Evolutionary conservation across 2,888 invertebrate species (phyloP).

Genomic region (Lasioglossum malachurum): DNA sequence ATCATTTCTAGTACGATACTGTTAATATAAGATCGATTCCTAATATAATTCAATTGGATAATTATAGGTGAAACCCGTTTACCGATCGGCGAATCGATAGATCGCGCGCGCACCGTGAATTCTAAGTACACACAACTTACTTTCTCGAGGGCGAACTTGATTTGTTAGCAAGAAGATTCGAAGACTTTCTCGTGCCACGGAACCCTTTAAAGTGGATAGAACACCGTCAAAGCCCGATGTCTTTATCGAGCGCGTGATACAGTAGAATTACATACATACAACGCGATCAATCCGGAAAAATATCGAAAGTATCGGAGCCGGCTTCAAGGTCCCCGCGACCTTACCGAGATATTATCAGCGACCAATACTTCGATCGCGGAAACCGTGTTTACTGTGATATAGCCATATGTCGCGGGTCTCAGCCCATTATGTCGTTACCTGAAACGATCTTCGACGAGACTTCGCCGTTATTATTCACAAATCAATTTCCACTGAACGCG

Average conservation of each 20-base stretch:
- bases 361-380: conserved; percentile 11
- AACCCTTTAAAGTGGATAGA: conserved; percentile 61
- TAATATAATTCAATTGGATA: neutral
- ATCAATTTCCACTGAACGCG: neutral
- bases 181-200: conserved; percentile 34
- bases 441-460: neutral
- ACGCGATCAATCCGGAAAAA: neutral
- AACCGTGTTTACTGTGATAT: neutral
- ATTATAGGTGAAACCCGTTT: neutral
- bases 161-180: conserved; percentile 13
- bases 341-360: neutral
- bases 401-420: neutral
- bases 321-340: neutral
- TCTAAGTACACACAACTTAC: neutral
- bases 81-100: neutral
- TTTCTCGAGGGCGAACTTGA: conserved; percentile 26
- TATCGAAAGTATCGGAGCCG: conserved; percentile 8
- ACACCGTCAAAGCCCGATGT: conserved; percentile 21
- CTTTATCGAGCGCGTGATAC: conserved; percentile 9
- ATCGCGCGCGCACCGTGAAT: neutral
- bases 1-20: neutral
- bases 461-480: conserved; percentile 11
- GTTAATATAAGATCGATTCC: neutral
- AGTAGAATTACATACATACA: neutral
- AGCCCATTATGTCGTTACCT: neutral